A percentile compares a stretch with the other conserved stretches of the same genome.
phyloP scores from a whole-genome alignment of 37 sponge, comb jelly and placozoan species.

The Mnemiopsis leidyi region DNA sequence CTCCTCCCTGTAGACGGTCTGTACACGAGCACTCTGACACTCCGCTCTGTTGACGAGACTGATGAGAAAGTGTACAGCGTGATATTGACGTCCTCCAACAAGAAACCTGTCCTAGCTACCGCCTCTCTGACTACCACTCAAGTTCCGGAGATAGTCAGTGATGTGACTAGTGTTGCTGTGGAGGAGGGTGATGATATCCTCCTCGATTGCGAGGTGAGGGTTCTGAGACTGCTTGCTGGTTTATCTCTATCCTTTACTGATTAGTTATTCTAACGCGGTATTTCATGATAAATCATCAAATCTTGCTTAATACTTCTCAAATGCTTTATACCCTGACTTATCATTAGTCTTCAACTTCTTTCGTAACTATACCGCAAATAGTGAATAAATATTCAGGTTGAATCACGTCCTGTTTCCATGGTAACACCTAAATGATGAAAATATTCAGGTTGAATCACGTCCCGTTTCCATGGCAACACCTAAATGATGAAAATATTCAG shows the following conservation, averaged over 20 bases:
- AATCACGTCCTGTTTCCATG: neutral
- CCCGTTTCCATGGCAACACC: conserved; percentile 9
- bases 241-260: too few relatives aligned
- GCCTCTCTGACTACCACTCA: neutral
- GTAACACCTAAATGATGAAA: too few relatives aligned
- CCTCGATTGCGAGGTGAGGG: conserved; percentile 17
- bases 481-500: too few relatives aligned
- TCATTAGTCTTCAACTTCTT: too few relatives aligned
- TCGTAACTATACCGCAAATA: too few relatives aligned
- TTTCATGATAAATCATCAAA: too few relatives aligned
- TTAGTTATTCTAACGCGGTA: too few relatives aligned
- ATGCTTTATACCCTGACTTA: too few relatives aligned
- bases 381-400: neutral
- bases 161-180: neutral
- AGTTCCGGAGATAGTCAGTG: neutral
- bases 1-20: conserved; percentile 1
- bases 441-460: neutral
- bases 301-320: too few relatives aligned
- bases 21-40: neutral
- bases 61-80: conserved; percentile 28
- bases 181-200: conserved; percentile 20
- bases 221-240: neutral
- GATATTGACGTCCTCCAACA: conserved; percentile 8
- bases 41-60: neutral
- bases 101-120: conserved; percentile 18